These are phyloP conservation scores for Meriones psammophilus DNA, from an alignment of 2,797 vertebrate species.

Conservation along the genomic window DNA sequence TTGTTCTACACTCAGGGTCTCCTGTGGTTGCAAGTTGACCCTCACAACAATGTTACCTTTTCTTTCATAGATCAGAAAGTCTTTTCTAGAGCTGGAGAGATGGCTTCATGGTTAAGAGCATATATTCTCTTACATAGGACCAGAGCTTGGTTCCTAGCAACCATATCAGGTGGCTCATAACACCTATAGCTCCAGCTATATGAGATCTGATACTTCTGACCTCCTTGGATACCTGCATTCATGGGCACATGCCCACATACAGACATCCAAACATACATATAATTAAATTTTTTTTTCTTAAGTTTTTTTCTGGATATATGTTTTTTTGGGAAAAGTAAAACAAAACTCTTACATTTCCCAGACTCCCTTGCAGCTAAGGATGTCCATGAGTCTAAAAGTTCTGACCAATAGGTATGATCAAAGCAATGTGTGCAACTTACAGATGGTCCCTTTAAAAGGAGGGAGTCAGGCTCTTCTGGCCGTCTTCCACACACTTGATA, in stretches of 20 bases:
- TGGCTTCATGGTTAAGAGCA: neutral
- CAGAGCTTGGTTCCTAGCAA: neutral
- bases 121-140: neutral
- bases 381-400: neutral
- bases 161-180: neutral
- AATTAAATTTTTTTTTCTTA: neutral
- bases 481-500: neutral
- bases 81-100: neutral
- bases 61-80: neutral
- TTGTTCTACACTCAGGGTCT: neutral
- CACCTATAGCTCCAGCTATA: neutral
- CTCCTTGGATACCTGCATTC: neutral
- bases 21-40: neutral
- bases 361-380: constrained; percentile 20
- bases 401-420: neutral
- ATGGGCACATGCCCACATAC: neutral
- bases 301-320: neutral
- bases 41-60: neutral
- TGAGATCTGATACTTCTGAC: neutral
- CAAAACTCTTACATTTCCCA: neutral
- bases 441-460: neutral
- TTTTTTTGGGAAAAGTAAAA: neutral
- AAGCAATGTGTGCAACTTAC: neutral
- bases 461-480: neutral
- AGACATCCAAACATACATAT: neutral